Evolutionary conservation across 2,113 vertebrate genomes (phyloP), one percentile per base, ranked within the genome.

Genomic region (Psittacula cyanocephala): DNA sequence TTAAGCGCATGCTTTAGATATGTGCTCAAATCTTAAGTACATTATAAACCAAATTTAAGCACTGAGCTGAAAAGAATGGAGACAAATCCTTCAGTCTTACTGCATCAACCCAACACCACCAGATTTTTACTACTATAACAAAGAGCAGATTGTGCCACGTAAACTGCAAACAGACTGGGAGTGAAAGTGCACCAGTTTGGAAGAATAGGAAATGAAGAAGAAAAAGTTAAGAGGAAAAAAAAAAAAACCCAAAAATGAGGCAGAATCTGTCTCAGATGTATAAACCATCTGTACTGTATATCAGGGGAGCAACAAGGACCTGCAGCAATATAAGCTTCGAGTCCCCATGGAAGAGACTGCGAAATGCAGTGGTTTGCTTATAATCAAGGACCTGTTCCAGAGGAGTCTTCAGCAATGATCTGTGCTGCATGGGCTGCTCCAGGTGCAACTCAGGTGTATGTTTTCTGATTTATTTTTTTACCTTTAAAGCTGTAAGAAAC

Each of bases 241-340:
- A 6, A 52, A 28, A 19, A n/a, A n/a, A n/a, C n/a, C 4, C 33
- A 2, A 0, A 44, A 91, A 89, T 31, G 35, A 82, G 59, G 13
- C 49, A 93, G 68, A 91, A 67, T 94, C 71, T 93, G 88, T 63
- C 72, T 97, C 53, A 86, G 91, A 91, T 86, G 37, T 44, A 77
- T 7, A 80, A 96, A 65, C 68, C 88, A 92, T 92, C 92, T 95
- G 93, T 25, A 47, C 80, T 47, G 52, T 55, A 62, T 68, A 31
- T 69, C 86, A 76, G 83, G 68, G 89, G 53, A 80, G 76, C 76
- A 83, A 88, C 80, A 94, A 77, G 83, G 86, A 81, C 28, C 46
- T 70, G 11, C 60, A 50, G 65, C 74, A 83, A 43, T 11, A 46
- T 19, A 43, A 52, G 50, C 62, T 64, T 71, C 1, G 2, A 86